Conservation (phyloP, 2,113 vertebrate genomes). For the Probosciger aterrimus region DNA sequence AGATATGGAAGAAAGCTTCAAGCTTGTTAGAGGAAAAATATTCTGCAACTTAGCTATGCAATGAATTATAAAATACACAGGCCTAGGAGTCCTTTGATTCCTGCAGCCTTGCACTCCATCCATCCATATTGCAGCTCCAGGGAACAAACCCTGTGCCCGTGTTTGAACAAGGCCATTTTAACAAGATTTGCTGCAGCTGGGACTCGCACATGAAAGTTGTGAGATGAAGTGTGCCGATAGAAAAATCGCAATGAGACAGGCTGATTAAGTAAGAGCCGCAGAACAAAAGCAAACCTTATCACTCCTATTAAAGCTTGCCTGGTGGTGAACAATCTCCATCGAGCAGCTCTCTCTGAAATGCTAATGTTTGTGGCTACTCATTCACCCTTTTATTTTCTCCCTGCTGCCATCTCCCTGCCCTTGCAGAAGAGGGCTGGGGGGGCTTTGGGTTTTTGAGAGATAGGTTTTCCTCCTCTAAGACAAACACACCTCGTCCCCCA, state of each 20-base stretch:
- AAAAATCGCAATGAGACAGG: constrained; percentile 4
- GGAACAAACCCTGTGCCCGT: constrained; percentile 11
- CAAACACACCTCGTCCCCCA: neutral
- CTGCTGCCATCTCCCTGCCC: neutral
- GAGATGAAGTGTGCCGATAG: constrained; percentile 6
- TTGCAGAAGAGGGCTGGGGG: neutral
- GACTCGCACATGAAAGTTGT: constrained; percentile 42
- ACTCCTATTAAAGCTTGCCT: constrained; percentile 34
- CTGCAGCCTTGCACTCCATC: neutral
- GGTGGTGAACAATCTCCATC: constrained; percentile 28
- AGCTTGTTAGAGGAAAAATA: constrained; percentile 57
- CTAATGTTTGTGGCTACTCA: constrained; percentile 34
- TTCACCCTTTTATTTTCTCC: neutral
- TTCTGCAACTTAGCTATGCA: constrained; percentile 55
- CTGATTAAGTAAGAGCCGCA: constrained; percentile 37
- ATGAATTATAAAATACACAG: constrained; percentile 74
- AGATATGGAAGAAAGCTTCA: constrained; percentile 18
- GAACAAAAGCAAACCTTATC: constrained; percentile 62
- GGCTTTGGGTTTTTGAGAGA: neutral
- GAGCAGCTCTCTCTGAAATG: constrained; percentile 36
- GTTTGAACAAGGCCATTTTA: constrained; percentile 46
- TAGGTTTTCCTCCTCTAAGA: neutral
- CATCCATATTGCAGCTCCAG: constrained; percentile 20
- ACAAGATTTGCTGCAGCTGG: constrained; percentile 60
- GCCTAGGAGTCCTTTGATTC: constrained; percentile 53